A percentile compares a stretch with the other conserved stretches of the same genome.
Evolutionary conservation across 1,140 invertebrate species (phyloP).

Genomic region (Calycopis cecrops): DNA sequence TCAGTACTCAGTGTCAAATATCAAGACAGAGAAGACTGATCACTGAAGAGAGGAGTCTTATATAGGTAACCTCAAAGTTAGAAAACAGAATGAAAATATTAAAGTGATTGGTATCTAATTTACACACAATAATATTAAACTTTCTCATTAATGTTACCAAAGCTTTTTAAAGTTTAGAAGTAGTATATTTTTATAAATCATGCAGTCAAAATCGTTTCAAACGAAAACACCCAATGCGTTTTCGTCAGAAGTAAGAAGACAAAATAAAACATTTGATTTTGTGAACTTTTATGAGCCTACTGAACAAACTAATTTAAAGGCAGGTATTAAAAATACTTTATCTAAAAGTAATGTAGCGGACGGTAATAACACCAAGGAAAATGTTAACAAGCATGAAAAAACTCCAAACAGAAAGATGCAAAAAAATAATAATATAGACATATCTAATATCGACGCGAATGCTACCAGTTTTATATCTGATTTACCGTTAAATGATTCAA

Average conservation of each 20-base stretch:
- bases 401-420: constrained; percentile 38
- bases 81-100: no score
- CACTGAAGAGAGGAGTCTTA: no score
- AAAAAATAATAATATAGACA: constrained; percentile 26
- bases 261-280: constrained; percentile 45
- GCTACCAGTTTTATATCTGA: constrained; percentile 23
- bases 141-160: no score
- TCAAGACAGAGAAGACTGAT: no score
- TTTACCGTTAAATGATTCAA: constrained; percentile 22
- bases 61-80: no score
- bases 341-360: constrained; percentile 12
- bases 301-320: constrained; percentile 31
- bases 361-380: constrained; percentile 21
- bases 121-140: no score
- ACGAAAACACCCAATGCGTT: neutral
- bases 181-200: neutral
- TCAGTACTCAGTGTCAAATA: no score
- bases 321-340: constrained; percentile 23
- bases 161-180: no score
- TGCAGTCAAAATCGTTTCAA: constrained; percentile 15
- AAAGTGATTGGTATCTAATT: no score
- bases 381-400: constrained; percentile 18
- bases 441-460: constrained; percentile 32
- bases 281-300: constrained; percentile 40
- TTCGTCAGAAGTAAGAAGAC: constrained; percentile 16